Base-by-base conservation (phyloP, 2,888 invertebrate genomes). In the Epinotia brunnichana region DNA sequence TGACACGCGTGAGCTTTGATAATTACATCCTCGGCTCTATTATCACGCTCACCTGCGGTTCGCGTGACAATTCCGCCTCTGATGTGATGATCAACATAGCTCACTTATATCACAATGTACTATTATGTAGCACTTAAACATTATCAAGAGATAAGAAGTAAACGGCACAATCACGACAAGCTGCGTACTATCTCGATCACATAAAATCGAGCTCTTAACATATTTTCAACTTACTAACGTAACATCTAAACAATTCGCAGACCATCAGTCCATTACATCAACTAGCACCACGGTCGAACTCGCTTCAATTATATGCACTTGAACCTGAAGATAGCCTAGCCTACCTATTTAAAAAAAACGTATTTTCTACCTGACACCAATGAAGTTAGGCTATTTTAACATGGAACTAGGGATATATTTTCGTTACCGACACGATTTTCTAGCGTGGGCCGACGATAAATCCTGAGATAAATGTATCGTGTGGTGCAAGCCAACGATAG, bases 401-500 rank as follows among this genome's bases (percentile, higher is more conserved):
- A 19, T 10, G 10, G 29, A 13, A 1, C 0, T 4, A 10, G 1
- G 21, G 69, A 77, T 77, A 72, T 79, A 79, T 82, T 83, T 81
- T 79, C 77, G 79, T 78, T 64, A 66, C 69, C 54, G n/a, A 15
- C 48, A 56, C 71, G 35, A 56, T 72, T 68, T 72, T 78, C 79
- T 77, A 79, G 82, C 79, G 86, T 85, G 81, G 85, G 85, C 77
- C 66, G 77, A 75, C 74, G 81, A 84, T 88, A 85, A 85, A 87
- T 83, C 81, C 76, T 75, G 68, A 80, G 83, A 82, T 83, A 81
- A 83, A 81, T 80, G 77, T 77, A 77, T 74, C 74, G 75, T 76
- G 76, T 81, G 76, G 70, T 74, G 76, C 76, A 77, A 77, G 74
- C 29, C 76, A 78, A 76, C 78, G 78, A 79, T 83, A 80, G 41